Evolutionary conservation across 2,113 vertebrate species (phyloP).

Genomic region (Dascyllus trimaculatus): DNA sequence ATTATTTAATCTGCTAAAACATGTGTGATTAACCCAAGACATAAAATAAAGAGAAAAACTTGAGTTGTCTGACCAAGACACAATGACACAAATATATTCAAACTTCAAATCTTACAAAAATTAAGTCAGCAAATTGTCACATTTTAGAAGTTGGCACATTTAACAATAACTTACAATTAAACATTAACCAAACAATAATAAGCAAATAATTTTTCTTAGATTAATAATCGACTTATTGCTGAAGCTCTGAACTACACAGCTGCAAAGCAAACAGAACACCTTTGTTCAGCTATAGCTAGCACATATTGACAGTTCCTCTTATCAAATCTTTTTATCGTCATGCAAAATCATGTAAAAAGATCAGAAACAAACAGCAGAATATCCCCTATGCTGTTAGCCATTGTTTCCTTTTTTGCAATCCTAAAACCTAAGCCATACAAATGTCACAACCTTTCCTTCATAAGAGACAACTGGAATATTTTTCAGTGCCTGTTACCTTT

Average conservation of each 20-base stretch:
- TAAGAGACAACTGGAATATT: not conserved
- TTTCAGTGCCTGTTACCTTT: not conserved
- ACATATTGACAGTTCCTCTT: conserved; percentile 3
- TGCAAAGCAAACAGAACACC: not conserved
- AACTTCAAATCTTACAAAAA: not conserved
- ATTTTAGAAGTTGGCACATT: not conserved
- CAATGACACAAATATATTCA: not conserved
- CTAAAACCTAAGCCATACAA: not conserved
- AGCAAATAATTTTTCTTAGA: not conserved
- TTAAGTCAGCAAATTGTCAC: not conserved
- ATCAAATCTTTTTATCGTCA: not conserved
- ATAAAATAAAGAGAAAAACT: not conserved
- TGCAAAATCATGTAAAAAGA: conserved; percentile 24
- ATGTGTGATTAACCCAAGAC: not conserved
- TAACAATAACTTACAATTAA: not conserved
- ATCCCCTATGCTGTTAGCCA: not conserved
- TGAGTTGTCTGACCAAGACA: not conserved
- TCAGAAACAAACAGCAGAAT: conserved; percentile 12
- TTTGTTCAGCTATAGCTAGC: not conserved
- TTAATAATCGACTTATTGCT: not conserved
- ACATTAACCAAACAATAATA: not conserved
- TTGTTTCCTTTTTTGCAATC: not conserved
- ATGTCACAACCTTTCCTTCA: conserved; percentile 26
- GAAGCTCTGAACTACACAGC: not conserved
- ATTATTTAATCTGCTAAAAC: too few relatives aligned